Evolutionary conservation across 2,797 vertebrate genomes (phyloP).

Genomic region (Alouatta caraya): DNA sequence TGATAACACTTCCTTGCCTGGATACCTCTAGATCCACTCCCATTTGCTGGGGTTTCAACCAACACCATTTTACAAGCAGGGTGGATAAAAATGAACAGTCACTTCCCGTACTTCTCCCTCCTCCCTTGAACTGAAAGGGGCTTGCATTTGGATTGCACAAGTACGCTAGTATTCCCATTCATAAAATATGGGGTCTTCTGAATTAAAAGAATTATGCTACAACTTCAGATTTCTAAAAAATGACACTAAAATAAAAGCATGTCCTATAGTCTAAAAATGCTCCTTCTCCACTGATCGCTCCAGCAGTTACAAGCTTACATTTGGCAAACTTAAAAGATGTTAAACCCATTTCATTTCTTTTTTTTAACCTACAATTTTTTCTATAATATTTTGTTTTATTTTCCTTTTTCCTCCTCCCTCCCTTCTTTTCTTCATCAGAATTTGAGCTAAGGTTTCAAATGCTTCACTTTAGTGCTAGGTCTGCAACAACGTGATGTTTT

Average conservation of each 20-base stretch:
- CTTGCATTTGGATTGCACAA: not conserved
- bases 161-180: not conserved
- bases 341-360: conserved; percentile 7
- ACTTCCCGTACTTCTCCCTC: not conserved
- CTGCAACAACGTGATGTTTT: not conserved
- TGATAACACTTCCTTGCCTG: not conserved
- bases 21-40: not conserved
- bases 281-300: not conserved
- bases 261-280: not conserved
- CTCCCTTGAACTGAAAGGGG: not conserved
- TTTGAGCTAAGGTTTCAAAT: not conserved
- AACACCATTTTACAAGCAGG: not conserved
- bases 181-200: not conserved
- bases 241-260: not conserved
- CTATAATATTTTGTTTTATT: not conserved
- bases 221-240: not conserved
- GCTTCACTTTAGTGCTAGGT: conserved; percentile 31
- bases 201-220: not conserved
- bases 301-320: not conserved
- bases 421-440: not conserved
- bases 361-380: not conserved
- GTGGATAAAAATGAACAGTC: not conserved
- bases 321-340: not conserved
- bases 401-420: not conserved
- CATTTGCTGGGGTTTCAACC: not conserved